Evolutionary conservation across 2,113 vertebrate species (phyloP).

Genomic region (Axis porcinus): DNA sequence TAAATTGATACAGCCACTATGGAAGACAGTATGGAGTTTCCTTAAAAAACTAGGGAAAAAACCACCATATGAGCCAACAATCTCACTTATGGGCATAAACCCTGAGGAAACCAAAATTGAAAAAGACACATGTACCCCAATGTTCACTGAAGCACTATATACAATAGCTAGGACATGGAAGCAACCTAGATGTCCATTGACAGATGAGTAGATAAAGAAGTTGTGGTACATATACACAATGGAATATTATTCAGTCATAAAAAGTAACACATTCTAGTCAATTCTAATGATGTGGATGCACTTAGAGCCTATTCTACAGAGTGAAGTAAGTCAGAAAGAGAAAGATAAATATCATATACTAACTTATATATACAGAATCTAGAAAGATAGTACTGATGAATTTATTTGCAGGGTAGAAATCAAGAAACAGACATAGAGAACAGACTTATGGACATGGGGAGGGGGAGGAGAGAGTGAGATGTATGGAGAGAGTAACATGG

Average conservation of each 20-base stretch:
- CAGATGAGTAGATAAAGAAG: too few species aligned
- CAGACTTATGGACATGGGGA: not conserved
- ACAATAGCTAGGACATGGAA: too few species aligned
- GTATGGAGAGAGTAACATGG: too few species aligned
- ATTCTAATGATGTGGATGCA: not conserved
- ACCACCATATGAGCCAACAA: too few species aligned
- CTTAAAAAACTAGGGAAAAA: too few species aligned
- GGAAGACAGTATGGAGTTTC: too few species aligned
- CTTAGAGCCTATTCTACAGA: not conserved
- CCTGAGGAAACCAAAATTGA: too few species aligned
- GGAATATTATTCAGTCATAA: not conserved
- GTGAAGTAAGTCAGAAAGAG: not conserved
- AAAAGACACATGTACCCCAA: too few species aligned
- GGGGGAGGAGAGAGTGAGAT: not conserved
- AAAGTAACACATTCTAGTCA: not conserved
- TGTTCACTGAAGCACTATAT: too few species aligned
- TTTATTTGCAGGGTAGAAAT: not conserved
- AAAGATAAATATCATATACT: not conserved
- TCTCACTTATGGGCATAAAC: too few species aligned
- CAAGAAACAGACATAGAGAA: not conserved
- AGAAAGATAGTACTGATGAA: rapidly evolving
- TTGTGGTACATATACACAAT: not conserved
- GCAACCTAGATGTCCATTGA: too few species aligned
- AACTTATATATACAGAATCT: not conserved
- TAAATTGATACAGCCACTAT: too few species aligned